A percentile compares a stretch with the other conserved stretches of the same genome.
phyloP scores from a whole-genome alignment of 2,113 vertebrate genomes.

The Oreochromis aureus region DNA sequence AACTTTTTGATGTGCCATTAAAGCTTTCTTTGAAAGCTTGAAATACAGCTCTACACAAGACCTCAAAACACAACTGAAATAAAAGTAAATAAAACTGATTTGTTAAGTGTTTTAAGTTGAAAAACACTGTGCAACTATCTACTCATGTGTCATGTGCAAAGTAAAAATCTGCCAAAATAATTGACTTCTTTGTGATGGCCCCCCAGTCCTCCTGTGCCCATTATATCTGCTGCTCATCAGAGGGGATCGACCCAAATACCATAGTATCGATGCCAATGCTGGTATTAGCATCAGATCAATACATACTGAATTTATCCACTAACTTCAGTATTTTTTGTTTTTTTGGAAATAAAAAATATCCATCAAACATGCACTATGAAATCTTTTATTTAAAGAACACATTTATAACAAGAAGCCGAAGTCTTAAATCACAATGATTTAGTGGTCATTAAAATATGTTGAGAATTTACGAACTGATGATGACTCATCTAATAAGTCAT shows the following conservation, averaged over 20 bases:
- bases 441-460: not conserved
- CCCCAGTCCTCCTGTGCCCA: not conserved
- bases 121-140: not conserved
- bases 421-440: not conserved
- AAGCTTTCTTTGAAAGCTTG: not conserved
- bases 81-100: not conserved
- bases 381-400: not conserved
- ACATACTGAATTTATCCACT: not conserved
- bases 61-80: not conserved
- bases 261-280: not conserved
- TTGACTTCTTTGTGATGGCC: not conserved
- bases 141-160: not conserved
- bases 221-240: not conserved
- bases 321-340: not conserved
- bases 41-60: not conserved
- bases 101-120: not conserved
- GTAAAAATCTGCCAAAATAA: not conserved
- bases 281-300: not conserved
- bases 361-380: not conserved
- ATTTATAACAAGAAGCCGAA: not conserved
- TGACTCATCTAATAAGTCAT: not conserved
- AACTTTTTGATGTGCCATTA: not conserved
- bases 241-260: not conserved
- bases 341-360: not conserved
- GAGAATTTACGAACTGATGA: not conserved